Base-by-base conservation (phyloP, 1,140 invertebrate genomes). In the Mesaphorura yosii region DNA sequence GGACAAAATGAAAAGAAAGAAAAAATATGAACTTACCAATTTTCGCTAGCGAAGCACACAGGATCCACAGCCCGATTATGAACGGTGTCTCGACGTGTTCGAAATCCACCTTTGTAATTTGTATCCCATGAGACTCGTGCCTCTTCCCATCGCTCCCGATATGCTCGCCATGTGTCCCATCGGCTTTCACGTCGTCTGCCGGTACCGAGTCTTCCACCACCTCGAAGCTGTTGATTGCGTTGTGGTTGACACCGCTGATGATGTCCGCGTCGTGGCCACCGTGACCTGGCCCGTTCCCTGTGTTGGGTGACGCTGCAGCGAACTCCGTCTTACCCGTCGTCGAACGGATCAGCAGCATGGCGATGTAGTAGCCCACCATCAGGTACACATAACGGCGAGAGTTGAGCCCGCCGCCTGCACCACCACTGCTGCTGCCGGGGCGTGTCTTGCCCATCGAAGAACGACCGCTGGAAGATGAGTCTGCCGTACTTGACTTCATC, bases 41-140 rank as follows among this genome's bases (percentile, higher is more conserved):
- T 80, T 94, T 95, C 2, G 89, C 88, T 62, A 94, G 72, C 67
- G 87, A 90, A 20, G 89, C 88, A 63, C 88, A 88, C 62, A 95
- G 83, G 63, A 95, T 91, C 91, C 91, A 95, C 51, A 93, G 72
- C 10, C 86, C 86, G 56, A 95, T 93, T 58, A 94, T 80, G 68
- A 93, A 92, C 0, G 90, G 89, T 2, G 86, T 86, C 69, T 91
- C 85, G 0, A 94, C 88, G 25, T 86, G 72, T 53, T 79, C 78
- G 68, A 93, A 93, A 58, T 93, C 87, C 55, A 91, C 82, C 15
- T 77, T 78, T 17, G 83, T 79, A 38, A 94, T 78, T 25, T 82
- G 80, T 65, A 62, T 59, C 29, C 60, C 60, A 53, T 57, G 53
- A n/a, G n/a, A n/a, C n/a, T n/a, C n/a, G 14, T 34, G 14, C 20